These are phyloP conservation scores for Petrosia ficiformis DNA, from an alignment of 37 sponge, comb jelly and placozoan species.

Conservation along the genomic window DNA sequence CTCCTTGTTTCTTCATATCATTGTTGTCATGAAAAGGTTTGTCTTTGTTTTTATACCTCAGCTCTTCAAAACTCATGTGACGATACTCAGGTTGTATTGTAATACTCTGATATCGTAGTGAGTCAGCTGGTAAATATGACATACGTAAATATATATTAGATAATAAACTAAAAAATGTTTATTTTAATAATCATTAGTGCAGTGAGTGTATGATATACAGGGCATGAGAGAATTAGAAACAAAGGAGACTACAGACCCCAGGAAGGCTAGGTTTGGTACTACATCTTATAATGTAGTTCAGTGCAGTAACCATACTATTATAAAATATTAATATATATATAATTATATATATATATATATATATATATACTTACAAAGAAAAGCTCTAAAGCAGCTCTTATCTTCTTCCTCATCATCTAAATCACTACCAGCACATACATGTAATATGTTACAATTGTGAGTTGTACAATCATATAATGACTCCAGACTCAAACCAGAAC, in stretches of 20 bases:
- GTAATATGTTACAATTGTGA: constrained; percentile 51
- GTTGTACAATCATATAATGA: constrained; percentile 27
- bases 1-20: not conserved
- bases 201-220: not conserved
- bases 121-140: too few species aligned
- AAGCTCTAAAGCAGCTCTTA: too few species aligned
- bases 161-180: not conserved
- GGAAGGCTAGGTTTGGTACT: too few species aligned
- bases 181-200: not conserved
- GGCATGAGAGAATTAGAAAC: too few species aligned
- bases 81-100: constrained; percentile 10
- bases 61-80: constrained; percentile 52
- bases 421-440: constrained; percentile 23
- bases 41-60: not conserved
- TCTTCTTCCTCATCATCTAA: not conserved
- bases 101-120: constrained; percentile 8
- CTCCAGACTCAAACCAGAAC: not conserved
- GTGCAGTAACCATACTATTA: too few species aligned
- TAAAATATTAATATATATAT: too few species aligned
- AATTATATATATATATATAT: too few species aligned
- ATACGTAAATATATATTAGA: not conserved
- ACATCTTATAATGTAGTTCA: too few species aligned
- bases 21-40: not conserved
- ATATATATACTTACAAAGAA: too few species aligned
- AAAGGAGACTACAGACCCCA: too few species aligned